Evolutionary conservation across 2,797 vertebrate species (phyloP).

Genomic region (Oreonectes daqikongensis): DNA sequence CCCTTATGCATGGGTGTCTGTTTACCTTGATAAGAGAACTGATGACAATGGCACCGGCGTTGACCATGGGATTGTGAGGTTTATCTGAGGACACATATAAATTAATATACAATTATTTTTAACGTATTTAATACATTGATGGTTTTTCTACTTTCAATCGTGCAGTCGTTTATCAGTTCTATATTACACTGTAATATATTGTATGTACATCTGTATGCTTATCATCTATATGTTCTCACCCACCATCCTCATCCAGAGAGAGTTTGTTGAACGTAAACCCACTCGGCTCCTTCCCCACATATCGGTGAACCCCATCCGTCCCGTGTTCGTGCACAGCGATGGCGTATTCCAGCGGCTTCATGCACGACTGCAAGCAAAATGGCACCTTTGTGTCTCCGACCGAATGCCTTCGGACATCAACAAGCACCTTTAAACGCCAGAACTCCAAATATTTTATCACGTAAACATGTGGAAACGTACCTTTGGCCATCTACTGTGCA

Average conservation of each 20-base stretch:
- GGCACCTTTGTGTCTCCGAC: constrained; percentile 86
- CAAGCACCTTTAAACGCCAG: neutral
- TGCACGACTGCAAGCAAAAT: constrained; percentile 89
- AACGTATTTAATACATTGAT: too few species aligned
- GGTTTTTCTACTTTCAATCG: too few species aligned
- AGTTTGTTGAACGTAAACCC: constrained; percentile 89
- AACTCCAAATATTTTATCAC: neutral
- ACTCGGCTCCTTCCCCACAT: constrained; percentile 88
- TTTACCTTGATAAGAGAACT: constrained; percentile 89
- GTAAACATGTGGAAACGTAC: constrained; percentile 58
- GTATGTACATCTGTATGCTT: neutral
- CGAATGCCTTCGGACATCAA: constrained; percentile 76
- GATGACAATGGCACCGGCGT: constrained; percentile 87
- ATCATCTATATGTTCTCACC: constrained; percentile 45
- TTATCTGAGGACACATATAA: constrained; percentile 74
- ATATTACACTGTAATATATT: too few species aligned
- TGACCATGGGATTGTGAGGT: constrained; percentile 90
- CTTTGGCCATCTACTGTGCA: constrained; percentile 90
- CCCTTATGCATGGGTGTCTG: neutral
- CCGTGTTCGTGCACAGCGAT: constrained; percentile 81
- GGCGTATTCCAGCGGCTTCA: constrained; percentile 89
- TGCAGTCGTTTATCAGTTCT: too few species aligned
- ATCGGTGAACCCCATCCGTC: constrained; percentile 81
- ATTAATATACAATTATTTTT: too few species aligned
- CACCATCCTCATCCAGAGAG: constrained; percentile 85